A percentile compares a stretch with the other conserved stretches of the same genome.
Evolutionary conservation across 2,113 vertebrate genomes (phyloP).

Genomic region (Corapipo altera): DNA sequence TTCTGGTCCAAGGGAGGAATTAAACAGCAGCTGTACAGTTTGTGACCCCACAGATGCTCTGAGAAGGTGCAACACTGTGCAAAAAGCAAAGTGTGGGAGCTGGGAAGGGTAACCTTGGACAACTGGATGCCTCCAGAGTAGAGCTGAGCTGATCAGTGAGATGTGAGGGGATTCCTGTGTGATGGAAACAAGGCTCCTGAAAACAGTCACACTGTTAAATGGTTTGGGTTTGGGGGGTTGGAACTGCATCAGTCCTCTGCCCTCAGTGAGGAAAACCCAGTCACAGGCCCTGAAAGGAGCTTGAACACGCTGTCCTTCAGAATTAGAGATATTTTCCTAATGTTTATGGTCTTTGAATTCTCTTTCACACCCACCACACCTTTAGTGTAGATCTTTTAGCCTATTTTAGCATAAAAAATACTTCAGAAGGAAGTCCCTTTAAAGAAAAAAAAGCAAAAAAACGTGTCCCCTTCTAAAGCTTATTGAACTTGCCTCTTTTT

Average conservation of each 20-base stretch:
- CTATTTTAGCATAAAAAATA: background rate
- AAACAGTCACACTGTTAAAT: fast-evolving
- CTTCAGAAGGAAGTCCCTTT: background rate
- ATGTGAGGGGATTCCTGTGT: fast-evolving
- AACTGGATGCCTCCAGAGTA: background rate
- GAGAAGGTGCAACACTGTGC: background rate
- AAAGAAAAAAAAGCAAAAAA: background rate
- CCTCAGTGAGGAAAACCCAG: background rate
- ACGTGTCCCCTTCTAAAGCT: background rate
- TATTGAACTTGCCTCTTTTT: background rate
- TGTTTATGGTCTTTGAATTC: background rate
- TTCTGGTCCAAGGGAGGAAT: fast-evolving
- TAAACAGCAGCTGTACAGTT: background rate
- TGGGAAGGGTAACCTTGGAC: background rate
- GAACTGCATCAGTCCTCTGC: background rate
- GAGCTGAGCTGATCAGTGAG: background rate
- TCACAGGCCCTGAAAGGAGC: background rate
- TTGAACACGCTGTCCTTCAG: background rate
- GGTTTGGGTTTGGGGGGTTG: background rate
- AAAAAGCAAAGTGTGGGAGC: background rate
- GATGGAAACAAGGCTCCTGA: background rate
- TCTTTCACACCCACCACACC: background rate
- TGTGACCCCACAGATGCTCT: background rate
- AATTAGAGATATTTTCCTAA: background rate
- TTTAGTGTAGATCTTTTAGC: background rate